Evolutionary conservation across 2,797 vertebrate genomes (phyloP).

Genomic region (Lagorchestes hirsutus): DNA sequence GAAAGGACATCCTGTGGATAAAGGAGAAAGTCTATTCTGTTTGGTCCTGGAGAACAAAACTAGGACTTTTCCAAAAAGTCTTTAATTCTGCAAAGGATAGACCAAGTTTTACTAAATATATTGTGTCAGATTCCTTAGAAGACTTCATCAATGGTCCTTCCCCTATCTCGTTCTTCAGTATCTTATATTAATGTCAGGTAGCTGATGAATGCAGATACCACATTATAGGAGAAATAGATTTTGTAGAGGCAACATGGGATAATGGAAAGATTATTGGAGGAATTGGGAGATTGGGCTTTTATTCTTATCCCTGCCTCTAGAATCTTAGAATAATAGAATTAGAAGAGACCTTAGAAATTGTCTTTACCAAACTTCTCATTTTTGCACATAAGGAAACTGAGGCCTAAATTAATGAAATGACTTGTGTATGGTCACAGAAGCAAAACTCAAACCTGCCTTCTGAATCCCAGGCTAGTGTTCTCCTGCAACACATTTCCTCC

Average conservation of each 20-base stretch:
- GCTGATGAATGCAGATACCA: constrained; percentile 40
- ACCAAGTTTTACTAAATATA: constrained; percentile 55
- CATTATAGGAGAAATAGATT: constrained; percentile 18
- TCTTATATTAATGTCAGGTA: not conserved
- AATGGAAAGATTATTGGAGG: not conserved
- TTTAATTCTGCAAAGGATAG: not conserved
- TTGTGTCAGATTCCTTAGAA: constrained; percentile 67
- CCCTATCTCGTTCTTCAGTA: not conserved
- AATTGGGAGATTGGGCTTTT: not conserved
- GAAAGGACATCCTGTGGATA: not conserved
- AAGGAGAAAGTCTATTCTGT: not conserved
- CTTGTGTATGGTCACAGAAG: not conserved
- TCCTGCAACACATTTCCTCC: not conserved
- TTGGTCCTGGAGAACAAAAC: not conserved
- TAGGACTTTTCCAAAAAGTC: not conserved
- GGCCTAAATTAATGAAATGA: not conserved
- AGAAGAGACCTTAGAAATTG: not conserved
- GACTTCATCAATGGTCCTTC: constrained; percentile 64
- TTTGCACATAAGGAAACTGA: constrained; percentile 16
- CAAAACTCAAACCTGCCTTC: not conserved
- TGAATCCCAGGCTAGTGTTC: not conserved
- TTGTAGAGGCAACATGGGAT: not conserved
- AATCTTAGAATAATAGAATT: not conserved
- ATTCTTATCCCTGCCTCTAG: not conserved
- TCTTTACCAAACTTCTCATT: not conserved